Conservation (phyloP, 2,797 vertebrate species). For the Notolepis coatsorum region DNA sequence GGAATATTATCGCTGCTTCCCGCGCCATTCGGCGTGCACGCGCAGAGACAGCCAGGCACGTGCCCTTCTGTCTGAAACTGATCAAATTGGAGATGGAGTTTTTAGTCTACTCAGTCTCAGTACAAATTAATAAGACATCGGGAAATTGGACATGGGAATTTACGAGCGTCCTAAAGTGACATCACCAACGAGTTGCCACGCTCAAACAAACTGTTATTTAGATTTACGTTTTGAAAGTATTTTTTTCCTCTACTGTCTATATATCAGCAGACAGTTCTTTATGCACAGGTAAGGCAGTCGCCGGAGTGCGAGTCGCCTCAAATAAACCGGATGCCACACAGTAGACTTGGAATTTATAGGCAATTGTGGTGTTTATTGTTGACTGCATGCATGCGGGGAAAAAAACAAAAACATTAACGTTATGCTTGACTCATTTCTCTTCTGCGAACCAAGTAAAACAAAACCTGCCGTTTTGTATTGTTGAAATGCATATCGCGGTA, state of each 20-base stretch:
- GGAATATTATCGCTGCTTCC: conserved; percentile 64
- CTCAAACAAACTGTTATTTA: conserved; percentile 27
- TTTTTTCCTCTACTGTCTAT: conserved; percentile 58
- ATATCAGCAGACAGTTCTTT: conserved; percentile 77
- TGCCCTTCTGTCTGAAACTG: conserved; percentile 85
- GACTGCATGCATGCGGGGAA: conserved; percentile 1
- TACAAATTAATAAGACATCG: conserved; percentile 55
- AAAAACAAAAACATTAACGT: no score
- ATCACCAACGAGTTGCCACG: conserved; percentile 43
- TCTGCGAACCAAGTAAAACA: background rate
- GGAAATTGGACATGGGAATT: conserved; percentile 57
- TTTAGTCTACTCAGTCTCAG: conserved; percentile 67
- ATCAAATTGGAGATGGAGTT: conserved; percentile 83
- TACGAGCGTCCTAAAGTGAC: conserved; percentile 39
- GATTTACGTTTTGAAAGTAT: conserved; percentile 78
- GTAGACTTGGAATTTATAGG: background rate
- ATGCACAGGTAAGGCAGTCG: conserved; percentile 77
- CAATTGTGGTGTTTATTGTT: conserved; percentile 19
- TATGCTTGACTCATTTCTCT: no score
- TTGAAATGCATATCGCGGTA: no score
- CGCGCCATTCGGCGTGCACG: conserved; percentile 80
- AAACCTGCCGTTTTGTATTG: no score
- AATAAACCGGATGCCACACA: conserved; percentile 31
- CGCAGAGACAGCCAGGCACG: conserved; percentile 79
- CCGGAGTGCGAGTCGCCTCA: conserved; percentile 47